Conservation (phyloP, 1,140 invertebrate species). For the Zaprionus gabonicus region DNA sequence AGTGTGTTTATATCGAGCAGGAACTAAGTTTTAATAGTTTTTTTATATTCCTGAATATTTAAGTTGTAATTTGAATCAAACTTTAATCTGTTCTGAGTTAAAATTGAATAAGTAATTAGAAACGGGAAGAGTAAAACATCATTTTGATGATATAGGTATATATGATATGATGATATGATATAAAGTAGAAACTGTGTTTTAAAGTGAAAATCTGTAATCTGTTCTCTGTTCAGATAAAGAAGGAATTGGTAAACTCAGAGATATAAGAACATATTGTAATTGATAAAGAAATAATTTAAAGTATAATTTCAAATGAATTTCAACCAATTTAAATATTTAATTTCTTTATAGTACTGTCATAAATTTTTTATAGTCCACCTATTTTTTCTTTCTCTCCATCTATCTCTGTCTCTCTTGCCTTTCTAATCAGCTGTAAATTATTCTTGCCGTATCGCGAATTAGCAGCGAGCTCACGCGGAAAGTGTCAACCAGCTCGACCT, state of each 20-base stretch:
- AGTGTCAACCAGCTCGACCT: conserved; percentile 17
- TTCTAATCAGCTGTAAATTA: conserved; percentile 5
- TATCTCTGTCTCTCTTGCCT: not conserved
- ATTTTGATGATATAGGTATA: too few relatives aligned
- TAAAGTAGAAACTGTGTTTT: too few relatives aligned
- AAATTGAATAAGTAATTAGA: too few relatives aligned
- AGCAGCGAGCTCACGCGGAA: not conserved
- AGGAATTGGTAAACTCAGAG: not conserved
- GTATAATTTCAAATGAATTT: not conserved
- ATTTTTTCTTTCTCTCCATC: not conserved
- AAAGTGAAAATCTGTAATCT: too few relatives aligned
- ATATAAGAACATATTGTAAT: too few relatives aligned
- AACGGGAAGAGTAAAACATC: too few relatives aligned
- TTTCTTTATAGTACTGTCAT: not conserved
- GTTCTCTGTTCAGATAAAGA: too few relatives aligned
- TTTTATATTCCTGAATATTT: not conserved
- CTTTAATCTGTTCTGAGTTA: too few relatives aligned
- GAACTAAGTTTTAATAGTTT: not conserved
- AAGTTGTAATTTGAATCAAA: not conserved
- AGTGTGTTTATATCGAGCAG: too few relatives aligned
- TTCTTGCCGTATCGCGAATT: conserved; percentile 13
- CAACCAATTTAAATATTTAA: not conserved
- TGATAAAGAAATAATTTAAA: not conserved
- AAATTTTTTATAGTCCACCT: not conserved
- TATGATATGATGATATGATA: too few relatives aligned